phyloP scores from a whole-genome alignment of 2,888 invertebrate species.

The Cheilosia urbana region DNA sequence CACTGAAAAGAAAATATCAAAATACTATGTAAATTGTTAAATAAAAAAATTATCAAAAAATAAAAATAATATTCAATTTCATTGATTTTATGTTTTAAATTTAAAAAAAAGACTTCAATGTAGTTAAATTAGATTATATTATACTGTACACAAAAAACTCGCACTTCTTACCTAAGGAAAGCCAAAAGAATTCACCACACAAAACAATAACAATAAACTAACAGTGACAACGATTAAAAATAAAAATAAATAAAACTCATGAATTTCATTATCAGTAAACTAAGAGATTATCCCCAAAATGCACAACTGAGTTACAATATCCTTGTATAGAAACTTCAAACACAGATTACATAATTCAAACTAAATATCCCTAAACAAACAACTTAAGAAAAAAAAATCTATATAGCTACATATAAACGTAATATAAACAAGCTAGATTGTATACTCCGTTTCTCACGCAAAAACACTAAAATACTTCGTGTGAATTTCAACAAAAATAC shows the following conservation, averaged over 20 bases:
- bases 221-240: constrained; percentile 41
- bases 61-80: not conserved
- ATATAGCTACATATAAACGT: constrained; percentile 11
- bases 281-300: constrained; percentile 2
- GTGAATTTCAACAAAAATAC: not conserved
- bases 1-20: constrained; percentile 45
- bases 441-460: constrained; percentile 3
- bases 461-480: not conserved
- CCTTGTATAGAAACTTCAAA: constrained; percentile 8
- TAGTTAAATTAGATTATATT: constrained; percentile 48
- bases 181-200: constrained; percentile 8
- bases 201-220: constrained; percentile 12
- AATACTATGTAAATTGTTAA: constrained; percentile 60
- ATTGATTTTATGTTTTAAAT: not conserved
- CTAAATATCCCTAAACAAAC: constrained; percentile 4
- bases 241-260: constrained; percentile 6
- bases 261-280: constrained; percentile 1
- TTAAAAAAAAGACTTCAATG: constrained; percentile 11
- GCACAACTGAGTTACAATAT: constrained; percentile 26
- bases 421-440: constrained; percentile 6
- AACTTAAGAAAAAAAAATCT: not conserved
- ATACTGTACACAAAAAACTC: constrained; percentile 61
- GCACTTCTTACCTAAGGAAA: constrained; percentile 49
- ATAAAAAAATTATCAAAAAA: not conserved
- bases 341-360: constrained; percentile 10